phyloP scores from a whole-genome alignment of 2,113 vertebrate species.

The Hypocryptadius cinnamomeus region DNA sequence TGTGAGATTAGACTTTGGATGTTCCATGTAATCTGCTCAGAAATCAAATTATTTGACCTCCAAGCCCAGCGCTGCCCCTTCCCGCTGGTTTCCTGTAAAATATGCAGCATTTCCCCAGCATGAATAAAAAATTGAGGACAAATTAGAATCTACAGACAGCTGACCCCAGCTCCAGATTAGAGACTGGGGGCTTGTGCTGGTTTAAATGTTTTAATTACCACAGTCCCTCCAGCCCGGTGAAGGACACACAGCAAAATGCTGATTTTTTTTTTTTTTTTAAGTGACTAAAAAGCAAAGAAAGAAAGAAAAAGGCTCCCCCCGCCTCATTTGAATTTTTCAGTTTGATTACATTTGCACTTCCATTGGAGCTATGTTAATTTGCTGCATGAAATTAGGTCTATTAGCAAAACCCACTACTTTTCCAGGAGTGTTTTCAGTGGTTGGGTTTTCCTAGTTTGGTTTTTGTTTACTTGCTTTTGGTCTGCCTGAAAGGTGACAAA shows the following conservation, averaged over 20 bases:
- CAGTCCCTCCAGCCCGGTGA: slow-evolving; percentile 80
- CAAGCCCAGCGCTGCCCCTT: slow-evolving; percentile 82
- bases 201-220: slow-evolving; percentile 96
- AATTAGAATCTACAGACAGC: slow-evolving; percentile 98
- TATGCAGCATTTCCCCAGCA: slow-evolving; percentile 92
- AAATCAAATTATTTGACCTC: slow-evolving; percentile 98
- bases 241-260: slow-evolving; percentile 82
- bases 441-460: neutral
- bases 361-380: slow-evolving; percentile 70
- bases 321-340: slow-evolving; percentile 62
- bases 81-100: slow-evolving; percentile 88
- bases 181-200: slow-evolving; percentile 78
- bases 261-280: neutral
- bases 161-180: slow-evolving; percentile 90
- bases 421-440: neutral
- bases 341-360: slow-evolving; percentile 70
- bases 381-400: slow-evolving; percentile 66
- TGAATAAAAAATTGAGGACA: slow-evolving; percentile 97
- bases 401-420: slow-evolving; percentile 43
- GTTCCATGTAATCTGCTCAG: slow-evolving; percentile 89
- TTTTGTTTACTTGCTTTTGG: neutral
- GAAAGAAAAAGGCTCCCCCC: slow-evolving; percentile 26
- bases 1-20: slow-evolving; percentile 84
- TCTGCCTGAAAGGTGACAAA: neutral
- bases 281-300: slow-evolving; percentile 62